Conservation (phyloP, 1,140 invertebrate genomes). For the Meloidogyne exigua region DNA sequence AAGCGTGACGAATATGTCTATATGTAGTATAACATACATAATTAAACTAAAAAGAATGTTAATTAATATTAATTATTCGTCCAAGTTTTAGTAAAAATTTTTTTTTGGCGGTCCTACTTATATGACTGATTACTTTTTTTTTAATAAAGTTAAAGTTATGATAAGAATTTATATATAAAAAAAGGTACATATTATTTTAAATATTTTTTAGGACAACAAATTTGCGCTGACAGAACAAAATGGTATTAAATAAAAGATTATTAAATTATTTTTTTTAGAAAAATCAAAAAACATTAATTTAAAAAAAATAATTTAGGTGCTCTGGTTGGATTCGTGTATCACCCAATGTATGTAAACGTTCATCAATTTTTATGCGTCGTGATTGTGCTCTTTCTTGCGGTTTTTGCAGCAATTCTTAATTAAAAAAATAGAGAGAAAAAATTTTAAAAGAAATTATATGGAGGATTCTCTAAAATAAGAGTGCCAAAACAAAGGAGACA, state of each 20-base stretch:
- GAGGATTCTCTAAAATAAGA: not conserved
- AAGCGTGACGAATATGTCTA: not conserved
- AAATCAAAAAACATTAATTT: too few species aligned
- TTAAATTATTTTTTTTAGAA: not conserved
- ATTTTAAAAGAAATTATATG: not conserved
- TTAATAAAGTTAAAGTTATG: not conserved
- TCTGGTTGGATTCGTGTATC: constrained; percentile 43
- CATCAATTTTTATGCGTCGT: constrained; percentile 55
- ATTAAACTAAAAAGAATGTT: too few species aligned
- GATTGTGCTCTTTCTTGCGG: constrained; percentile 50
- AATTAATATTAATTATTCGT: not conserved
- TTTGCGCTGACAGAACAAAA: constrained; percentile 45
- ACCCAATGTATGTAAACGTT: constrained; percentile 48
- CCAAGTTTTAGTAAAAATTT: constrained; percentile 15
- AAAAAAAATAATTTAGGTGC: constrained; percentile 9
- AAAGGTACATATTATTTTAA: not conserved
- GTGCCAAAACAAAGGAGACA: constrained; percentile 2
- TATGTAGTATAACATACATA: too few species aligned
- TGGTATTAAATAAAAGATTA: constrained; percentile 38
- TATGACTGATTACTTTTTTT: constrained; percentile 7
- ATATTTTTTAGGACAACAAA: constrained; percentile 11
- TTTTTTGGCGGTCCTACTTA: not conserved
- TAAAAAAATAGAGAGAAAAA: not conserved
- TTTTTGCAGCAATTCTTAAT: constrained; percentile 36
- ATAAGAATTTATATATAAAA: constrained; percentile 5